phyloP scores from a whole-genome alignment of 2,797 vertebrate species.

The Acanthopagrus latus region DNA sequence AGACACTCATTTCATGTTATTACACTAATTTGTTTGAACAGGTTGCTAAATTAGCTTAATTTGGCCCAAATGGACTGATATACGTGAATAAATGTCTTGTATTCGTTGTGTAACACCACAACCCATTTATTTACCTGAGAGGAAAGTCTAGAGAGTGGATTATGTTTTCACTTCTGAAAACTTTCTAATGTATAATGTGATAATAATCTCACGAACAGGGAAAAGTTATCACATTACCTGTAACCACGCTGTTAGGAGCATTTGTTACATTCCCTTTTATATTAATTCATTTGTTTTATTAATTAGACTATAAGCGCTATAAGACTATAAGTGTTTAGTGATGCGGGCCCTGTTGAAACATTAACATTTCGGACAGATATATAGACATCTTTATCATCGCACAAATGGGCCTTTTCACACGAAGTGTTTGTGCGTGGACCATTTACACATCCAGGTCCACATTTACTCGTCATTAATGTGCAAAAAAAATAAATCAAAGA shows the following conservation, averaged over 20 bases:
- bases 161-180: not conserved
- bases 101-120: not conserved
- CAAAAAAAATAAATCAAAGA: conserved; percentile 18
- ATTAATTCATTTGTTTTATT: conserved; percentile 13
- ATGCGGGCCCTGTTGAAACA: conserved; percentile 10
- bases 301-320: conserved; percentile 14
- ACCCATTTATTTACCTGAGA: not conserved
- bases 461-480: conserved; percentile 4
- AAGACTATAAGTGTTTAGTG: conserved; percentile 5
- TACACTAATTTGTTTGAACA: conserved; percentile 24
- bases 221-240: not conserved
- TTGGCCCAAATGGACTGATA: not conserved
- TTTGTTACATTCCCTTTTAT: conserved; percentile 11
- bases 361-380: not conserved
- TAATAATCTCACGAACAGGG: conserved; percentile 2
- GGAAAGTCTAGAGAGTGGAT: not conserved
- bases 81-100: conserved; percentile 8
- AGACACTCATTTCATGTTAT: conserved; percentile 21
- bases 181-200: not conserved
- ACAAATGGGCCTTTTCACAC: conserved; percentile 24
- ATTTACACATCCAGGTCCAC: conserved; percentile 36
- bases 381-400: not conserved
- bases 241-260: conserved; percentile 1
- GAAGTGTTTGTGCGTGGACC: conserved; percentile 3
- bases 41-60: conserved; percentile 6